phyloP scores from a whole-genome alignment of 2,797 vertebrate species.

The Buphagus erythrorhynchus region DNA sequence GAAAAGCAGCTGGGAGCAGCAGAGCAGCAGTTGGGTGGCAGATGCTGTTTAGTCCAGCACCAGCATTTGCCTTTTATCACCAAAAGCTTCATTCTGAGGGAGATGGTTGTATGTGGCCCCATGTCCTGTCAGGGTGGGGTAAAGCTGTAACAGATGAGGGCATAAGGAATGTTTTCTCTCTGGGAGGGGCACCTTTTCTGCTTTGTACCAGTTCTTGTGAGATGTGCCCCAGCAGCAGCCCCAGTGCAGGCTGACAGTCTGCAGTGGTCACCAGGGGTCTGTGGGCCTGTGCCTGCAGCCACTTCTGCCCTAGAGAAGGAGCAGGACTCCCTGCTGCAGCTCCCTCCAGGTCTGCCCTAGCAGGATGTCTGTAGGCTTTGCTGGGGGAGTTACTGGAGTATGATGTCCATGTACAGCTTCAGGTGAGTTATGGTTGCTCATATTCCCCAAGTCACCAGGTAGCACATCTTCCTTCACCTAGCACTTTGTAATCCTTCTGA shows the following conservation, averaged over 20 bases:
- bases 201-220: background rate
- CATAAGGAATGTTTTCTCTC: background rate
- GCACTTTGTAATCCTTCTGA: background rate
- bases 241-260: background rate
- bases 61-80: background rate
- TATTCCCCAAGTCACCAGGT: background rate
- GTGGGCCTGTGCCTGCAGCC: background rate
- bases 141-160: background rate
- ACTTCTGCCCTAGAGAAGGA: background rate
- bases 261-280: background rate
- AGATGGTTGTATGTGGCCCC: background rate
- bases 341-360: background rate
- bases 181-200: background rate
- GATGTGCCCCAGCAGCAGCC: background rate
- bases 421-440: background rate
- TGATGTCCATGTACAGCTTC: background rate
- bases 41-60: background rate
- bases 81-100: background rate
- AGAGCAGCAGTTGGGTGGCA: background rate
- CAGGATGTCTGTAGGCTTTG: background rate
- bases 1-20: background rate
- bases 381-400: background rate
- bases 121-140: rapidly evolving
- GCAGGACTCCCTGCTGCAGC: background rate
- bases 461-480: background rate